Base-by-base conservation (phyloP, 1,140 invertebrate genomes). In the Macrosteles quadrilineatus region DNA sequence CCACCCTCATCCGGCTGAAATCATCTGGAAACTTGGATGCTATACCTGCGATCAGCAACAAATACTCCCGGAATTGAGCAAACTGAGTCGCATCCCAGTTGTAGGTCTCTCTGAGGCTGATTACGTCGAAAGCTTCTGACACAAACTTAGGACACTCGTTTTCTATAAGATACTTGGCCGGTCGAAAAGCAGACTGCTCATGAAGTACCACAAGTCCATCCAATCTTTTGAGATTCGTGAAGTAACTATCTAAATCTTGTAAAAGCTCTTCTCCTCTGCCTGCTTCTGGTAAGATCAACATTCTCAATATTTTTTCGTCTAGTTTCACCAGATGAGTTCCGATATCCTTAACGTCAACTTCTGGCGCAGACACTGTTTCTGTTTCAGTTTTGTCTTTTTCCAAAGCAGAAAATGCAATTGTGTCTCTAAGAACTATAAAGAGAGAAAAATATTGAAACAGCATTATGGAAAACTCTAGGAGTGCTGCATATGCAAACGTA, bases 61-160 rank as follows among this genome's bases (percentile, higher is more conserved):
- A n/a, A n/a, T 50, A 50, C n/a, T 50, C 47, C n/a, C 47, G 14
- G 47, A 50, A 50, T 4, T 17, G 14, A 19, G 47, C 14, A 50
- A 50, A 50, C 47, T 50, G 47, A 9, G 21, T 21, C 14, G 47
- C n/a, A 50, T 19, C n/a, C 47, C 47, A 50, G 3, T 21, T 3
- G 21, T 50, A 50, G 4, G 47, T 50, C 47, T 50, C 14, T 50
- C 21, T 17, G 3, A 50, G 21, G n/a, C 3, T 50, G 2, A 50
- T 4, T 9, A 50, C 47, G n/a, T 50, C 47, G 21, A 50, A 50
- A 50, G 47, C 47, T 50, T 50, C 47, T 50, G 14, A 4, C 21
- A 50, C 47, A 50, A 50, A 50, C 47, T 50, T 50, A 4, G 47
- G 47, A 50, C 47, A 50, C 47, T 50, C 47, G 14, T 50, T 4